Evolutionary conservation across 2,797 vertebrate species (phyloP).

Genomic region (Gastrophryne carolinensis): DNA sequence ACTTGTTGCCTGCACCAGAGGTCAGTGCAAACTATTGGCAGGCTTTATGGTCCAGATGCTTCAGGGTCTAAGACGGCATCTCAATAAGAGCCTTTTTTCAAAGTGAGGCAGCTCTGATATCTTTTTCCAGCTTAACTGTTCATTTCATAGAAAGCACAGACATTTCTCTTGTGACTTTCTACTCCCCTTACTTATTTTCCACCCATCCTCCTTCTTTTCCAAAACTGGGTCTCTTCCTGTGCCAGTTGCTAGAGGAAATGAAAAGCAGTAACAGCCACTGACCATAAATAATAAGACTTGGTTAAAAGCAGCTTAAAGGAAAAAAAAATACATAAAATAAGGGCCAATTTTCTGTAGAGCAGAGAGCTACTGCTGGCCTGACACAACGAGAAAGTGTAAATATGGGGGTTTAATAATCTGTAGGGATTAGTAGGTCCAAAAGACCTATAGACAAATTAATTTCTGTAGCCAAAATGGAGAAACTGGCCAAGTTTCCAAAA

Average conservation of each 20-base stretch:
- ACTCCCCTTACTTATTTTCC: neutral
- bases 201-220: neutral
- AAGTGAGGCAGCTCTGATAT: neutral
- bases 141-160: conserved; percentile 2
- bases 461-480: conserved; percentile 31
- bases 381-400: conserved; percentile 2
- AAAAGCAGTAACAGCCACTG: conserved; percentile 3
- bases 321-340: conserved; percentile 14
- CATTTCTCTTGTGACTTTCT: neutral
- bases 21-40: conserved; percentile 14
- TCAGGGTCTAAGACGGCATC: neutral
- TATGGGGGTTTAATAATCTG: conserved; percentile 35
- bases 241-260: conserved; percentile 31
- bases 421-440: conserved; percentile 14
- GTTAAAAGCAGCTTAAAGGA: neutral
- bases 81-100: neutral
- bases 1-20: neutral
- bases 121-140: neutral
- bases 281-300: conserved; percentile 14
- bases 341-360: neutral
- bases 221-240: neutral
- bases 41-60: conserved; percentile 2
- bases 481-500: conserved; percentile 43
- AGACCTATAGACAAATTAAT: conserved; percentile 28
- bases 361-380: conserved; percentile 8